Percentiles rank a stretch among this genome's conserved stretches.
Conservation (phyloP, 2,888 invertebrate genomes). For the Lissocephala sabroskyi region DNA sequence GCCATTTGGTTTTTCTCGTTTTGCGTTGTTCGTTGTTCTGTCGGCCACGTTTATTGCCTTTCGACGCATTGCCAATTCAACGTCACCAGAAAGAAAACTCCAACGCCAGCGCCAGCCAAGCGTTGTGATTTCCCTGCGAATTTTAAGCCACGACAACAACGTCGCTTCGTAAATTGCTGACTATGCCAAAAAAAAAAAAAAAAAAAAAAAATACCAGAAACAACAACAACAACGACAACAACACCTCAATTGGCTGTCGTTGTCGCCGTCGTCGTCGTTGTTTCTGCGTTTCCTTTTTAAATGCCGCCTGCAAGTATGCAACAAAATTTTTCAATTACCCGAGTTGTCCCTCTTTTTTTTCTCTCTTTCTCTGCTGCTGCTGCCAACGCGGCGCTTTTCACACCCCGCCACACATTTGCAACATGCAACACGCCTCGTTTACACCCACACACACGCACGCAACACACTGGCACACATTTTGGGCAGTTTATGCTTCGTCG, state of each 20-base stretch:
- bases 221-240: slow-evolving; percentile 11
- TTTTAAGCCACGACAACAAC: neutral
- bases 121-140: neutral
- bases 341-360: slow-evolving; percentile 13
- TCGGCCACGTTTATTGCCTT: slow-evolving; percentile 42
- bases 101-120: neutral
- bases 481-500: slow-evolving; percentile 15
- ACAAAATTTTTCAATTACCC: slow-evolving; percentile 35
- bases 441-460: neutral
- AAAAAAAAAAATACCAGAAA: neutral
- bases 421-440: neutral
- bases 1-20: neutral
- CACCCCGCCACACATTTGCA: neutral
- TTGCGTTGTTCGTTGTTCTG: slow-evolving; percentile 23
- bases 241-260: slow-evolving; percentile 6
- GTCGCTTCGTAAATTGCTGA: slow-evolving; percentile 29
- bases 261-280: neutral
- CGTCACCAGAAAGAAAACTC: too few relatives aligned
- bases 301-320: slow-evolving; percentile 39
- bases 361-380: neutral
- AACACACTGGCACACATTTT: slow-evolving; percentile 2
- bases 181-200: slow-evolving; percentile 18
- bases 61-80: slow-evolving; percentile 41
- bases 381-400: slow-evolving; percentile 5
- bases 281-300: slow-evolving; percentile 13